Percentiles rank a stretch among this genome's conserved stretches.
Conservation (phyloP, 2,888 invertebrate species). For the Cenopis cana region DNA sequence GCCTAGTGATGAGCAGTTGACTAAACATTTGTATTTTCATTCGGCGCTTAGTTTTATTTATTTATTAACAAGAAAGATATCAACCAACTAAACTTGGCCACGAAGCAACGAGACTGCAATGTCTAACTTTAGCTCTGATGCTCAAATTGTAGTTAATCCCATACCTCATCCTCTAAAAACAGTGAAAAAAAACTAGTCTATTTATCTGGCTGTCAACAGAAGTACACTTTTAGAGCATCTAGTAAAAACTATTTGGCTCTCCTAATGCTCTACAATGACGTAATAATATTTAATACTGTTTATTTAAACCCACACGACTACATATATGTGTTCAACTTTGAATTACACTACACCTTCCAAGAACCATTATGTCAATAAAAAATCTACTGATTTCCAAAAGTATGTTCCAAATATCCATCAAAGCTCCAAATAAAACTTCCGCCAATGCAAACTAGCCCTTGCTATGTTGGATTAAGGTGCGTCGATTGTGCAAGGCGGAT, state of each 20-base stretch:
- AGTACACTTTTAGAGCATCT: not conserved
- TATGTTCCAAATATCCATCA: constrained; percentile 30
- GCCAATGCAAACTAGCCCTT: constrained; percentile 1
- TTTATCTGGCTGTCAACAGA: too few relatives aligned
- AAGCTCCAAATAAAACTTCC: constrained; percentile 18
- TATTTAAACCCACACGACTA: constrained; percentile 11
- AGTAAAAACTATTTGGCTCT: not conserved
- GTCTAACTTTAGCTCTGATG: too few relatives aligned
- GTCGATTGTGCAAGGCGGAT: constrained; percentile 53
- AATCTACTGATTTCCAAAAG: constrained; percentile 3
- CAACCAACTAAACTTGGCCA: too few relatives aligned
- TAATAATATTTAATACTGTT: constrained; percentile 1
- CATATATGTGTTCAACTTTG: not conserved
- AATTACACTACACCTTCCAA: constrained; percentile 22
- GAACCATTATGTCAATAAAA: constrained; percentile 34
- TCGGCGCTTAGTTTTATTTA: too few relatives aligned
- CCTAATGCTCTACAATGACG: not conserved
- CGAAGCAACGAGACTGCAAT: too few relatives aligned
- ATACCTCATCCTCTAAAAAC: too few relatives aligned
- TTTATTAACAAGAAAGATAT: too few relatives aligned
- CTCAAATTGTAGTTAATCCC: too few relatives aligned
- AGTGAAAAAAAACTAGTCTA: too few relatives aligned
- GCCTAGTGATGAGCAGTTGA: too few relatives aligned
- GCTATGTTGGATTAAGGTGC: not conserved
- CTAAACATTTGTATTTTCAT: too few relatives aligned